phyloP scores from a whole-genome alignment of 2,113 vertebrate genomes.

The Melanerpes aurifrons region DNA sequence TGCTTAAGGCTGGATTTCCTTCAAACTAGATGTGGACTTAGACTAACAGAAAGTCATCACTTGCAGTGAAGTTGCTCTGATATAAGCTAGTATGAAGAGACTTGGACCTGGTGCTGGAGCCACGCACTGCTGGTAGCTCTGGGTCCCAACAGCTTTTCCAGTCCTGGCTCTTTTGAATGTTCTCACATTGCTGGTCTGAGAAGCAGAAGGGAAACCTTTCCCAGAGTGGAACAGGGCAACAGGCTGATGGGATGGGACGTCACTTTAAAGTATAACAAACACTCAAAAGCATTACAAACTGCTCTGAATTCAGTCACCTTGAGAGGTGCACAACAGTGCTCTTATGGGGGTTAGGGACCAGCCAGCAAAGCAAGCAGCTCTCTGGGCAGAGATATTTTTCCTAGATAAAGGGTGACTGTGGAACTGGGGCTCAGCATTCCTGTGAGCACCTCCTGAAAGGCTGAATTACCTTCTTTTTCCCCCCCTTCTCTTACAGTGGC shows the following conservation, averaged over 20 bases:
- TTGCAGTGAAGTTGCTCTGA: neutral
- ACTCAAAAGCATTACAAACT: neutral
- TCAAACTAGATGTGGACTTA: neutral
- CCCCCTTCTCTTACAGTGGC: slow-evolving; percentile 80
- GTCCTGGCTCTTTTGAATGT: neutral
- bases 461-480: slow-evolving; percentile 44
- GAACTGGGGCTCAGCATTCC: neutral
- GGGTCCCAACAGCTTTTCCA: neutral
- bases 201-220: neutral
- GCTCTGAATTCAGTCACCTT: neutral
- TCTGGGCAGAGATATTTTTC: neutral
- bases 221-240: neutral
- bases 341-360: neutral
- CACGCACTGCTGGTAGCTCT: rapidly evolving
- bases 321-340: neutral
- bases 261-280: neutral
- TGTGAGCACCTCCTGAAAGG: neutral
- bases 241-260: neutral
- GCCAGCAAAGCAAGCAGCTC: neutral
- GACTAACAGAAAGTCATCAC: neutral
- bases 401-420: neutral
- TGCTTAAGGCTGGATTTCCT: neutral
- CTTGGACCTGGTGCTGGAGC: neutral
- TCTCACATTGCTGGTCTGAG: neutral
- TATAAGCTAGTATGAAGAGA: neutral